Evolutionary conservation across 2,888 invertebrate species (phyloP), one percentile per base, ranked within the genome.

Genomic region (Lasioglossum zephyrum): DNA sequence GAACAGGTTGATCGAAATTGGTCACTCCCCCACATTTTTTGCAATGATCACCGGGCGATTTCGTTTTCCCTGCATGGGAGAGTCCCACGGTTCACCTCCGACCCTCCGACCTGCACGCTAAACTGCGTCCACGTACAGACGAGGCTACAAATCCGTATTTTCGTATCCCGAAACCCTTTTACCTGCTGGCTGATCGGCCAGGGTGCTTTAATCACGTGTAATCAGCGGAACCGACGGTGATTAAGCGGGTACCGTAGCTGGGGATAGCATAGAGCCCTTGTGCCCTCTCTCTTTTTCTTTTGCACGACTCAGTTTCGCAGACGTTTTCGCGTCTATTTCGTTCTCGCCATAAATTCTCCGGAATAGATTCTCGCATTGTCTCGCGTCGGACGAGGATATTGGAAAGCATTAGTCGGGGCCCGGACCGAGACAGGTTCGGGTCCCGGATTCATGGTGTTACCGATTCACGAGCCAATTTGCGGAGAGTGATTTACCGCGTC

Each of bases 81-180:
- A 92, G 93, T 94, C 93, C 93, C 94, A 93, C 93, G 93, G 92
- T 86, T 91, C 90, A 93, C 92, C 93, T 92, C 86, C 89, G 93
- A 93, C 93, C 93, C 89, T 84, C 79, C 87, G 87, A 89, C 86
- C 87, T 76, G 74, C 73, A 80, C 77, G 82, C 81, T 74, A 70
- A 81, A 69, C 81, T 80, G 81, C 8, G 18, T 87, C 78, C 83
- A 83, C 79, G 83, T 81, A 36, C 39, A 69, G 49, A 36, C 47
- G 16, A 73, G 49, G 18, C 31, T 22, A 77, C 70, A 60, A 81
- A 79, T 74, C 77, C 78, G 83, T 78, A 77, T 82, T 87, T 90
- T 88, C 87, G 83, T 88, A 41, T 44, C 22, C 22, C 57, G 78
- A 57, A 72, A 22, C 44, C 84, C 81, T 83, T 85, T 86, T 82